Evolutionary conservation across 2,797 vertebrate species (phyloP).

Genomic region (Dicrostonyx torquatus): DNA sequence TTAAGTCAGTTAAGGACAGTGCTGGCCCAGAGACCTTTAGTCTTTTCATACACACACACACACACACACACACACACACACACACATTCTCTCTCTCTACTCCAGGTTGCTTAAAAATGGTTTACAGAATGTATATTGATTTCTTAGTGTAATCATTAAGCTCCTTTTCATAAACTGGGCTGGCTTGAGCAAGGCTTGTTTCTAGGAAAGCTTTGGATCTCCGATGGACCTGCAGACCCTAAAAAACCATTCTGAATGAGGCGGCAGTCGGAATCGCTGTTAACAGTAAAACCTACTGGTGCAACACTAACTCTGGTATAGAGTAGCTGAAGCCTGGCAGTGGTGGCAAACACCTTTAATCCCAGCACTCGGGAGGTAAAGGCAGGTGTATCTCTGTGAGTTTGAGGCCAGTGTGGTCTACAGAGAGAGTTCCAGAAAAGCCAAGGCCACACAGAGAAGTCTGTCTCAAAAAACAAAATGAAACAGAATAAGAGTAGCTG

Average conservation of each 20-base stretch:
- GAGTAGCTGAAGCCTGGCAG: not conserved
- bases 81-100: not conserved
- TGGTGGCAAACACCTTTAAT: not conserved
- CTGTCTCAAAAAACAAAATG: not conserved
- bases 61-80: not conserved
- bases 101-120: not conserved
- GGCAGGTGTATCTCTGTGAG: not conserved
- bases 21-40: not conserved
- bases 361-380: not conserved
- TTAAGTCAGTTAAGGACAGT: not conserved
- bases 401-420: not conserved
- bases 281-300: not conserved
- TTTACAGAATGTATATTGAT: not conserved
- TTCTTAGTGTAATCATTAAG: conserved; percentile 54
- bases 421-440: not conserved
- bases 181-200: not conserved
- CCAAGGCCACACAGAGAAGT: not conserved
- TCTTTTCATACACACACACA: not conserved
- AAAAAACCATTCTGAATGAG: not conserved
- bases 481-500: not conserved
- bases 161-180: not conserved
- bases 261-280: not conserved
- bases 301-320: not conserved
- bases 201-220: not conserved
- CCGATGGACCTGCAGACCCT: not conserved